Evolutionary conservation across 2,113 vertebrate genomes (phyloP), one percentile per base, ranked within the genome.

Genomic region (Noturus placidus): DNA sequence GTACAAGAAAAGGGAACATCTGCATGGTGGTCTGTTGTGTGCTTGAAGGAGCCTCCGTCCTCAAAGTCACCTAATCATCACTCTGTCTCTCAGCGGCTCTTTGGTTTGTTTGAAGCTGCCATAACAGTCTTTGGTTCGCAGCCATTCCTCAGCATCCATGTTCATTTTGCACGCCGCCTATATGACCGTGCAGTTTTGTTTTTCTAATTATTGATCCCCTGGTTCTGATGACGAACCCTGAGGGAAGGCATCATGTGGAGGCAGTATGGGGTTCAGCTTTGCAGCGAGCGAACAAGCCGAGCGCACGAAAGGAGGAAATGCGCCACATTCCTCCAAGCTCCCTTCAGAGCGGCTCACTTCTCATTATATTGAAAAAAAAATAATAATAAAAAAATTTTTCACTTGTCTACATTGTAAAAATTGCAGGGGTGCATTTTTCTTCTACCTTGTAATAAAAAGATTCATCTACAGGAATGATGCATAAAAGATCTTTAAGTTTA

Each of bases 241-340:
- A 74, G 87, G 90, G 80, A 91, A 88, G 87, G 78, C 76, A 50
- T 91, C 90, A 90, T 88, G 88, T 89, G 88, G 83, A 82, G 87
- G n/a, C 20, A 76, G 88, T 83, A 89, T 93, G 84, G 89, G 88
- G 91, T 88, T 87, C 74, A 87, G 57, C 67, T 87, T 92, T 91
- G 91, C 89, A 90, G 83, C 10, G 56, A 84, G 88, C 3, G 88
- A 91, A 89, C 86, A 80, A 91, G 88, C 67, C 35, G 82, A 78
- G 88, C 76, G 88, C 91, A 91, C 84, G 77, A 91, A 93, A 56
- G 91, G 87, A 87, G 93, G 91, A 92, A 93, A 93, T 91, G 85
- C 86, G 79, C 87, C 17, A 77, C 91, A 93, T 93, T 93, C 93
- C 91, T 85, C 86, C n/a, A 42, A 63, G 89, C 87, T 93, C 91